These are phyloP conservation scores for Antheraea mylitta DNA, from an alignment of 1,140 invertebrate genomes.

Conservation along the genomic window DNA sequence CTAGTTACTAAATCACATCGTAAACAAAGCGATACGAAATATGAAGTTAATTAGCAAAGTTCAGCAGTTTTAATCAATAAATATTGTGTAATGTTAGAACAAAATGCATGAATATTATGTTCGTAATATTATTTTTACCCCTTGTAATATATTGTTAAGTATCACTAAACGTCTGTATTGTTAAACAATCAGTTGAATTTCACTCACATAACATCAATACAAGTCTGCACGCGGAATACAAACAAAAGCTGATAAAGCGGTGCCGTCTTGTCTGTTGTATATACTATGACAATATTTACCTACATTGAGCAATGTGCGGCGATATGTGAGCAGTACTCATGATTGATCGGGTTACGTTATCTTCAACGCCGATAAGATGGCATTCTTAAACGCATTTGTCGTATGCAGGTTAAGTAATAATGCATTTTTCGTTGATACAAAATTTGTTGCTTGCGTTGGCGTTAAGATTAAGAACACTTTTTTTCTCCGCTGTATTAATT, in stretches of 20 bases:
- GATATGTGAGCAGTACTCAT: background rate
- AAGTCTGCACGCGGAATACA: background rate
- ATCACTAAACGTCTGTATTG: background rate
- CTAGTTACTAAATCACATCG: too few species aligned
- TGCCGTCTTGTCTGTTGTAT: constrained; percentile 12
- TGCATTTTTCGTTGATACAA: background rate
- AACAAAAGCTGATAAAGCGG: constrained; percentile 1
- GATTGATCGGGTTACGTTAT: constrained; percentile 12
- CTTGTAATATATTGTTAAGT: too few species aligned
- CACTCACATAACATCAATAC: background rate
- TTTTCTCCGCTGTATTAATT: background rate
- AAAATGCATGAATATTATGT: too few species aligned
- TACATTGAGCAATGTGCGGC: constrained; percentile 4
- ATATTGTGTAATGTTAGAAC: too few species aligned
- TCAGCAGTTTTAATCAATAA: too few species aligned
- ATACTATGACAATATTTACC: background rate
- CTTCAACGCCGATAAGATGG: constrained; percentile 10
- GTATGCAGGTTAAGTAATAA: constrained; percentile 1
- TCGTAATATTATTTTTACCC: too few species aligned
- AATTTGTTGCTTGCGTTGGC: background rate
- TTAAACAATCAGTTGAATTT: background rate
- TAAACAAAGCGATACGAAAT: too few species aligned
- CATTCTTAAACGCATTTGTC: background rate
- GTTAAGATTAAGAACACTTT: background rate
- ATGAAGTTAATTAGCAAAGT: too few species aligned